Evolutionary conservation across 2,888 invertebrate species (phyloP).

Genomic region (Apotomis betuletana): DNA sequence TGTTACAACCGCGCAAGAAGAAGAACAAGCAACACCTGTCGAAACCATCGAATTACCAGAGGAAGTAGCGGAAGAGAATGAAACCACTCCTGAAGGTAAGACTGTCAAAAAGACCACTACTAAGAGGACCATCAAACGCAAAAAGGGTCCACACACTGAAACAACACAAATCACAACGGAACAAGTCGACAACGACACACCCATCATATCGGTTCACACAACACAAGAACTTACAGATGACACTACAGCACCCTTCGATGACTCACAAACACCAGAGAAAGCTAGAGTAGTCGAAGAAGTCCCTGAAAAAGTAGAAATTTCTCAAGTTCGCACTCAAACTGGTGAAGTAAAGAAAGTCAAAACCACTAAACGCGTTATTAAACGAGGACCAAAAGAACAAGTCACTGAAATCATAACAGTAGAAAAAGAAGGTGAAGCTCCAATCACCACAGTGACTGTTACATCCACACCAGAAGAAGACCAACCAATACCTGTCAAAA

Average conservation of each 20-base stretch:
- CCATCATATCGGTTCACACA: neutral
- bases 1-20: neutral
- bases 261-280: neutral
- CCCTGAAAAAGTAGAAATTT: neutral
- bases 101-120: neutral
- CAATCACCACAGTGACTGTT: neutral
- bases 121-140: neutral
- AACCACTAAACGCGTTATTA: neutral
- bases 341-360: neutral
- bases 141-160: slow-evolving; percentile 26
- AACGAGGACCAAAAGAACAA: neutral
- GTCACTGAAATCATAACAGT: neutral
- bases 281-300: neutral
- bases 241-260: neutral
- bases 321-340: neutral
- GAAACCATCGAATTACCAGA: neutral
- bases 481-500: neutral
- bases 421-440: neutral
- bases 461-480: neutral
- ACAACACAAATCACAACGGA: slow-evolving; percentile 33
- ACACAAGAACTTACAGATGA: slow-evolving; percentile 37
- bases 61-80: neutral
- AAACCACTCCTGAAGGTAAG: slow-evolving; percentile 2
- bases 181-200: neutral
- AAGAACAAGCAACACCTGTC: neutral